Base-by-base conservation (phyloP, 2,888 invertebrate genomes). In the Empis livida region DNA sequence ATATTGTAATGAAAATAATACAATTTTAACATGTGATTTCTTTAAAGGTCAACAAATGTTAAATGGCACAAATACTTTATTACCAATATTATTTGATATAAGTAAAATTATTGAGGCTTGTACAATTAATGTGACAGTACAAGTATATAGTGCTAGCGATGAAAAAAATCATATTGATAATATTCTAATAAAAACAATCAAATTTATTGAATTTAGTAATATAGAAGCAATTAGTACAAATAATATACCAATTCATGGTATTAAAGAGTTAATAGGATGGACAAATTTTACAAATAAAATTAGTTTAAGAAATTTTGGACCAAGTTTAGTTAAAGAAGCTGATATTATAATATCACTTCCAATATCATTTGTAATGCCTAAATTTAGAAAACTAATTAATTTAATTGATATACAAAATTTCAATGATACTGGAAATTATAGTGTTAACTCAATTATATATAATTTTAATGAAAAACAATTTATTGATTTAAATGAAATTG, bases 121-220 rank as follows among this genome's bases (percentile, higher is more conserved):
- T 3, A 53, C 56, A 3, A 53, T 69, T 48, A 55, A 59, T n/a
- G 57, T 70, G 17, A 58, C 51, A 2, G 67, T 68, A 0, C 60
- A 62, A 45, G 65, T 68, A 6, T 67, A 61, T 35, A 69, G 68
- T 51, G 65, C 69, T 2, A 67, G 69, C 14, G 54, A 58, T n/a
- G 69, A 70, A 46, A 46, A 51, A 5, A 63, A 58, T 51, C 58
- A 61, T 0, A 44, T 31, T 13, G 63, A 68, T 47, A 70, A 70
- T 51, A 49, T 56, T 17, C 53, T 60, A 11, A 56, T 42, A 1
- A 61, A 60, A 50, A 46, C 58, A 3, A 64, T 70, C 27, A 50
- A 58, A 3, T 51, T 69, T 11, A 54, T 49, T 32, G 65, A 69
- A 50, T 63, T 57, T 48, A 69, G 67, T n/a, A 62, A 66, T 53